phyloP scores from a whole-genome alignment of 2,888 invertebrate species.

The Chalcis sispes region DNA sequence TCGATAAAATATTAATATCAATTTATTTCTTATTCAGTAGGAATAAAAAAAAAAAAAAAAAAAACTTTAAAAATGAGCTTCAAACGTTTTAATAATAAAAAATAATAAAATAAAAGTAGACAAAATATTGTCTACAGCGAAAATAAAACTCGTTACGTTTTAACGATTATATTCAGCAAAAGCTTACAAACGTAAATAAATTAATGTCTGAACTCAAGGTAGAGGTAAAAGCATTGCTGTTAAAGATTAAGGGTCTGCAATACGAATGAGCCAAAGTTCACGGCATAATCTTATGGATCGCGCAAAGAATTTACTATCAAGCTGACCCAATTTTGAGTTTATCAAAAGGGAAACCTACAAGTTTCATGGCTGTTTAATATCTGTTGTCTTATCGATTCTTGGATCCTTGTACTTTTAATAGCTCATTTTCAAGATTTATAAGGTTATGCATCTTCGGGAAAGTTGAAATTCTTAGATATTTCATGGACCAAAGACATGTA shows the following conservation, averaged over 20 bases:
- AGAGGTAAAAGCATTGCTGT: conserved; percentile 26
- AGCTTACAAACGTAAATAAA: conserved; percentile 30
- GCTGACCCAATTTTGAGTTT: conserved; percentile 41
- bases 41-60: no score
- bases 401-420: not conserved
- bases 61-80: no score
- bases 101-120: not conserved
- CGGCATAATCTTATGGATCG: conserved; percentile 33
- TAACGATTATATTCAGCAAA: conserved; percentile 26
- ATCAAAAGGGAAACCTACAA: conserved; percentile 15
- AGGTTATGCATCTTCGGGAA: not conserved
- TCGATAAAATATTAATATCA: no score
- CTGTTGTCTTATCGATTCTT: conserved; percentile 20
- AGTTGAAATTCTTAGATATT: not conserved
- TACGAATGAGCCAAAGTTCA: conserved; percentile 34
- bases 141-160: not conserved
- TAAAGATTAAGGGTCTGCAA: conserved; percentile 39
- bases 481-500: not conserved
- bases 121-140: not conserved
- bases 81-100: no score
- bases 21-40: no score
- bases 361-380: conserved; percentile 36
- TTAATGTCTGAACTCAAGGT: conserved; percentile 21
- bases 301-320: conserved; percentile 26
- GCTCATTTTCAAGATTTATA: not conserved